Evolutionary conservation across 2,888 invertebrate genomes (phyloP).

Genomic region (Ichneumon xanthorius): DNA sequence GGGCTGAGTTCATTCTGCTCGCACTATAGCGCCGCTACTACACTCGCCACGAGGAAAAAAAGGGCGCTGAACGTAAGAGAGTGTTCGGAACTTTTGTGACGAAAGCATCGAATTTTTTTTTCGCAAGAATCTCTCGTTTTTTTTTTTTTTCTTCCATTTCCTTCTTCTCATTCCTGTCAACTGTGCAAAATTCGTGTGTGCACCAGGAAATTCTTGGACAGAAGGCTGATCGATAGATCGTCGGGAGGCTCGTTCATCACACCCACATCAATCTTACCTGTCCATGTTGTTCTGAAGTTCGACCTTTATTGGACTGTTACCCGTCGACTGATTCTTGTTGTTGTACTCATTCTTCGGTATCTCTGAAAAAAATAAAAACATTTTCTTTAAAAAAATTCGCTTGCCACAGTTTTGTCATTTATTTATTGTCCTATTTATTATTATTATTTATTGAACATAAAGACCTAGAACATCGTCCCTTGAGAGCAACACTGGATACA

Average conservation of each 20-base stretch:
- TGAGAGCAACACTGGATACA: no score
- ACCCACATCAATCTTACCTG: slow-evolving; percentile 81
- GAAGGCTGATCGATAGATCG: slow-evolving; percentile 49
- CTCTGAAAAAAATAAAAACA: slow-evolving; percentile 87
- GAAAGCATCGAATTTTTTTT: slow-evolving; percentile 25
- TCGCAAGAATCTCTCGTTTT: slow-evolving; percentile 14
- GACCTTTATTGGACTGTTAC: slow-evolving; percentile 94
- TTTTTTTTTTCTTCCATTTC: neutral
- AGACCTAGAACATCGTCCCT: no score
- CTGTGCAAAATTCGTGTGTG: slow-evolving; percentile 18
- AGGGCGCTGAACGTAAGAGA: slow-evolving; percentile 32
- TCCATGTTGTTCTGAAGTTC: slow-evolving; percentile 86
- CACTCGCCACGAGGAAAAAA: slow-evolving; percentile 29
- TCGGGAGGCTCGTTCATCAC: slow-evolving; percentile 22
- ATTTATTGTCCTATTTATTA: neutral
- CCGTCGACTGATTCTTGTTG: slow-evolving; percentile 90
- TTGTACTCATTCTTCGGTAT: slow-evolving; percentile 97
- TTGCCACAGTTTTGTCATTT: neutral
- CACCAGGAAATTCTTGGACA: neutral
- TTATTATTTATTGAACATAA: no score
- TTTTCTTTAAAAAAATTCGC: slow-evolving; percentile 37
- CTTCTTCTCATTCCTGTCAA: no score
- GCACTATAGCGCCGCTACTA: slow-evolving; percentile 8
- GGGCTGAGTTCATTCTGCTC: slow-evolving; percentile 67
- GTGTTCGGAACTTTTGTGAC: slow-evolving; percentile 45